Conservation (phyloP, 2,113 vertebrate genomes). For the Ictidomys tridecemlineatus region DNA sequence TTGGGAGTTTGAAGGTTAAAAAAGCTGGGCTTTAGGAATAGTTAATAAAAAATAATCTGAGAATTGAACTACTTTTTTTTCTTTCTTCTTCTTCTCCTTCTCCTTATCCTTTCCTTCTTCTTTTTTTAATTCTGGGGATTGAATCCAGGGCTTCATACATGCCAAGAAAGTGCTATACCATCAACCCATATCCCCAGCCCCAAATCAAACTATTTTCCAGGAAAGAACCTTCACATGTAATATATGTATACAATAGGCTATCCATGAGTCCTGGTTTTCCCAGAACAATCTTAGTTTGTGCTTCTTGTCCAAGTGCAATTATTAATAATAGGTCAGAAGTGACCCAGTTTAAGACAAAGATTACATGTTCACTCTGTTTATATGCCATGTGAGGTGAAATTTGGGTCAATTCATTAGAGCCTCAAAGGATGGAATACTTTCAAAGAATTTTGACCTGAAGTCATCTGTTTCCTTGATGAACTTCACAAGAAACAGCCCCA, state of each 20-base stretch:
- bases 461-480: not conserved
- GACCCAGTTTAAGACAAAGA: not conserved
- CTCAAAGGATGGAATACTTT: not conserved
- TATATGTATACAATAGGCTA: not conserved
- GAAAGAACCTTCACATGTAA: not conserved
- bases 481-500: not conserved
- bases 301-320: not conserved
- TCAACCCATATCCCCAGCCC: not conserved
- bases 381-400: not conserved
- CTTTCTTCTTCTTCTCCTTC: too few relatives aligned
- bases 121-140: not conserved
- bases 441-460: not conserved
- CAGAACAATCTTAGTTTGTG: not conserved
- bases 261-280: not conserved
- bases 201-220: not conserved
- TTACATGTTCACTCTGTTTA: not conserved
- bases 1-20: conserved; percentile 7
- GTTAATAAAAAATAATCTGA: not conserved
- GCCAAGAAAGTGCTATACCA: not conserved
- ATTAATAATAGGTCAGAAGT: conserved; percentile 22
- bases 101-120: too few relatives aligned
- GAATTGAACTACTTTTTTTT: not conserved
- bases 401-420: not conserved
- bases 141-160: not conserved
- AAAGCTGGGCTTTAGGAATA: not conserved